Percentiles rank a stretch among this genome's conserved stretches.
Evolutionary conservation across 2,113 vertebrate genomes (phyloP).

Genomic region (Zonotrichia leucophrys): DNA sequence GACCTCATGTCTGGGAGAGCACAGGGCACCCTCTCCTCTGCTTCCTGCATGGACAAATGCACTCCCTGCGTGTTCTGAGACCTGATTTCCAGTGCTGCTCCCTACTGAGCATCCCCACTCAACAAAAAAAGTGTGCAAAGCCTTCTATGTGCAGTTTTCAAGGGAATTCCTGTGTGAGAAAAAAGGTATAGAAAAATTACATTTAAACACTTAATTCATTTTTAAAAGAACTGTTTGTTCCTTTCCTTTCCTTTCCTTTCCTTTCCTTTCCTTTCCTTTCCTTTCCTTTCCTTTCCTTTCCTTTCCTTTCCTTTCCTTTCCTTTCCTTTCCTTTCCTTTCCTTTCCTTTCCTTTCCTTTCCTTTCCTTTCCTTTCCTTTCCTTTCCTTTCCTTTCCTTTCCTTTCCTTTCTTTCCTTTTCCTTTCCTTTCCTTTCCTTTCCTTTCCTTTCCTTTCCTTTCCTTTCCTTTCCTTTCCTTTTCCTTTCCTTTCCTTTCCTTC

Average conservation of each 20-base stretch:
- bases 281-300: too few relatives aligned
- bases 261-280: too few relatives aligned
- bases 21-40: not conserved
- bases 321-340: too few relatives aligned
- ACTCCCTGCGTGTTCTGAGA: not conserved
- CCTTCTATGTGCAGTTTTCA: not conserved
- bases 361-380: too few relatives aligned
- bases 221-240: not conserved
- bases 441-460: too few relatives aligned
- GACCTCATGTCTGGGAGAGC: constrained; percentile 52
- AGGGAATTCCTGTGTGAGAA: not conserved
- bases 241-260: not conserved
- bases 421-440: too few relatives aligned
- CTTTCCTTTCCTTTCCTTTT: too few relatives aligned
- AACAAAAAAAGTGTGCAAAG: not conserved
- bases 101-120: not conserved
- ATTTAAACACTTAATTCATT: not conserved
- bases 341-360: too few relatives aligned
- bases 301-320: too few relatives aligned
- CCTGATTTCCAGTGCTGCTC: not conserved
- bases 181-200: not conserved
- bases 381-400: too few relatives aligned
- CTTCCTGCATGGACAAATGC: not conserved
- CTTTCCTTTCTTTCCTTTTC: too few relatives aligned
- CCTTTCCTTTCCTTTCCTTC: too few relatives aligned